These are phyloP conservation scores for Xyliphius kryptos DNA, from an alignment of 2,113 vertebrate species.

Conservation along the genomic window DNA sequence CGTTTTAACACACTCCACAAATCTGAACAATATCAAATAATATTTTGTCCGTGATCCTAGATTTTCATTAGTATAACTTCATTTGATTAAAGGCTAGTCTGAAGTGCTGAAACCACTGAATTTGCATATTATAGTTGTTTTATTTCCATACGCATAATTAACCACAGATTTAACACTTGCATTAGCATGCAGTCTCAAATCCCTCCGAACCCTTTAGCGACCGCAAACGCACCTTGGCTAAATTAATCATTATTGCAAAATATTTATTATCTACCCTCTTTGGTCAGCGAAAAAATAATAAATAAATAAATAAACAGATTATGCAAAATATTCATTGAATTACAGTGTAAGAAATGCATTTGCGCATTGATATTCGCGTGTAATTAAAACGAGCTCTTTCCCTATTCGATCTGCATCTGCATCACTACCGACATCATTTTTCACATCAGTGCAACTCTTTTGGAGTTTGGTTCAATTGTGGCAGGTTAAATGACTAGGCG, in stretches of 20 bases:
- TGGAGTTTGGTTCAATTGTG: constrained; percentile 17
- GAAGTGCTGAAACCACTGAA: constrained; percentile 84
- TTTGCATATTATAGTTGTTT: constrained; percentile 98
- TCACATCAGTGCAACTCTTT: constrained; percentile 2
- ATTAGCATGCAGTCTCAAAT: constrained; percentile 76
- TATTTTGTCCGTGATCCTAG: constrained; percentile 31
- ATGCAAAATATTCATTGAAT: too few species aligned
- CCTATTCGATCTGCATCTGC: too few species aligned
- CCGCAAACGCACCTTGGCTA: constrained; percentile 53
- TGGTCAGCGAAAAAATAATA: too few species aligned
- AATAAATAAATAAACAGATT: background rate
- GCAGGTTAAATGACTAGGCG: constrained; percentile 15
- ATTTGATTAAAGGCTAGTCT: constrained; percentile 92
- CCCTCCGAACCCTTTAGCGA: constrained; percentile 69
- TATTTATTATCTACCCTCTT: constrained; percentile 3
- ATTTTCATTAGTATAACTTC: constrained; percentile 60
- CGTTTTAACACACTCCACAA: too few species aligned
- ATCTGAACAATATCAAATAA: constrained; percentile 28
- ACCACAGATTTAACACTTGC: constrained; percentile 97
- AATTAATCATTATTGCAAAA: constrained; percentile 24
- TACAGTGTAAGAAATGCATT: too few species aligned
- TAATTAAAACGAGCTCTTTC: too few species aligned
- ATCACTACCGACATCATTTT: constrained; percentile 1
- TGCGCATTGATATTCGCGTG: too few species aligned
- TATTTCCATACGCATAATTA: constrained; percentile 99